Conservation (phyloP, 2,888 invertebrate species). For the Acholoe squamosa region DNA sequence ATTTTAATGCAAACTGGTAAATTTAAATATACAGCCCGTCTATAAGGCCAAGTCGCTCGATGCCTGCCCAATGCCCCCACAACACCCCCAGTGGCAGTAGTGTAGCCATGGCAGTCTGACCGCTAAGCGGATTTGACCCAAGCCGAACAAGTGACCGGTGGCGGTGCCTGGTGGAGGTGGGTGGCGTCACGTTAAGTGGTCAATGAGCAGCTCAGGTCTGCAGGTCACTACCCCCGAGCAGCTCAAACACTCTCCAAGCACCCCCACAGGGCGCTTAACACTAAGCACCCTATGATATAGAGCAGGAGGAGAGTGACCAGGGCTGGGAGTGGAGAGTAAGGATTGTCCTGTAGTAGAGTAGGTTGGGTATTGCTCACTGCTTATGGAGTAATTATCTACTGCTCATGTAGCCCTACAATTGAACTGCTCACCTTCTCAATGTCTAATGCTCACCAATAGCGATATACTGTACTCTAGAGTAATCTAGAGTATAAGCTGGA, state of each 20-base stretch:
- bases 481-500: too few species aligned
- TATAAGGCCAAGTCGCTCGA: too few species aligned
- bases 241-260: conserved; percentile 14
- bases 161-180: neutral
- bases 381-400: too few species aligned
- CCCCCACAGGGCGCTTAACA: neutral
- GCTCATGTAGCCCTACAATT: too few species aligned
- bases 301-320: neutral
- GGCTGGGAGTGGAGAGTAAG: neutral
- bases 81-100: neutral
- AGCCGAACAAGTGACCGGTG: conserved; percentile 1
- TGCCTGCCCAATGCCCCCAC: neutral
- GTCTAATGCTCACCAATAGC: too few species aligned
- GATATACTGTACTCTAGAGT: too few species aligned
- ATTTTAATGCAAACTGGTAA: too few species aligned
- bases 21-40: too few species aligned
- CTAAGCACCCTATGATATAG: neutral
- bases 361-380: too few species aligned
- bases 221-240: neutral
- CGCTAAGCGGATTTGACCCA: neutral
- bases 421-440: neutral
- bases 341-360: too few species aligned
- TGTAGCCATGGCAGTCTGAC: too few species aligned
- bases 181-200: conserved; percentile 11
- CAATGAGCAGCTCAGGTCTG: conserved; percentile 18